A percentile compares a stretch with the other conserved stretches of the same genome.
phyloP scores from a whole-genome alignment of 1,140 invertebrate species.

The Zaprionus ghesquierei region DNA sequence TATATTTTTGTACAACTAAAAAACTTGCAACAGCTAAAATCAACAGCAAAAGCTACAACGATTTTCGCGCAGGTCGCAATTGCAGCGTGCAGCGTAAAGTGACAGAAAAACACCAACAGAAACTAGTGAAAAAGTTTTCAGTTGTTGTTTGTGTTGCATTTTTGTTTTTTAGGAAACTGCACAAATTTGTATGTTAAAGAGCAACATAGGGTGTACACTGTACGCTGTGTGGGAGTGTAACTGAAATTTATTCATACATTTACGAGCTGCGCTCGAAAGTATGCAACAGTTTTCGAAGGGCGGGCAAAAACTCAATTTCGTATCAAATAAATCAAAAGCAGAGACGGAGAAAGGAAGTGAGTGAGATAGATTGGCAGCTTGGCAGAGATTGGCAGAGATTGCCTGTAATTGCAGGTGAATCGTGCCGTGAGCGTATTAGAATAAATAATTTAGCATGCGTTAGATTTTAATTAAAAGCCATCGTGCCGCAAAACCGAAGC shows the following conservation, averaged over 20 bases:
- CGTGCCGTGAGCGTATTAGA: slow-evolving; percentile 15
- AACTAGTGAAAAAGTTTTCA: slow-evolving; percentile 10
- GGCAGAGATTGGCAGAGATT: slow-evolving; percentile 25
- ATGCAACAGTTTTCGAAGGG: slow-evolving; percentile 13
- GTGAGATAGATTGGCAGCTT: slow-evolving; percentile 12
- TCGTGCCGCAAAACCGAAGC: slow-evolving; percentile 29
- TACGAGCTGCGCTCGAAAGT: not conserved
- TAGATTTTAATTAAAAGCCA: slow-evolving; percentile 55
- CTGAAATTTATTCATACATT: slow-evolving; percentile 6
- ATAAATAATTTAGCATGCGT: slow-evolving; percentile 49
- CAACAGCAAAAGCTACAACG: slow-evolving; percentile 31
- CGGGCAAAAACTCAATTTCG: slow-evolving; percentile 31
- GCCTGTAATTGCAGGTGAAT: slow-evolving; percentile 17
- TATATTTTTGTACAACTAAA: slow-evolving; percentile 12
- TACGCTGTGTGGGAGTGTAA: not conserved
- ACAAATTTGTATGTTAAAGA: not conserved
- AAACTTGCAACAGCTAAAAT: slow-evolving; percentile 42
- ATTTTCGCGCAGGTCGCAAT: slow-evolving; percentile 18
- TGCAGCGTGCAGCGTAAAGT: slow-evolving; percentile 28
- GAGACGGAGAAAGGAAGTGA: not conserved
- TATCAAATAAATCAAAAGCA: slow-evolving; percentile 27
- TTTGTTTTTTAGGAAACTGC: not conserved
- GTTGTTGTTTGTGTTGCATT: slow-evolving; percentile 6
- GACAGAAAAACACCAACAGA: slow-evolving; percentile 22
- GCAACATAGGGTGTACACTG: not conserved